Evolutionary conservation across 2,113 vertebrate species (phyloP), one percentile per base, ranked within the genome.

Genomic region (Trochalopteron elliotii): DNA sequence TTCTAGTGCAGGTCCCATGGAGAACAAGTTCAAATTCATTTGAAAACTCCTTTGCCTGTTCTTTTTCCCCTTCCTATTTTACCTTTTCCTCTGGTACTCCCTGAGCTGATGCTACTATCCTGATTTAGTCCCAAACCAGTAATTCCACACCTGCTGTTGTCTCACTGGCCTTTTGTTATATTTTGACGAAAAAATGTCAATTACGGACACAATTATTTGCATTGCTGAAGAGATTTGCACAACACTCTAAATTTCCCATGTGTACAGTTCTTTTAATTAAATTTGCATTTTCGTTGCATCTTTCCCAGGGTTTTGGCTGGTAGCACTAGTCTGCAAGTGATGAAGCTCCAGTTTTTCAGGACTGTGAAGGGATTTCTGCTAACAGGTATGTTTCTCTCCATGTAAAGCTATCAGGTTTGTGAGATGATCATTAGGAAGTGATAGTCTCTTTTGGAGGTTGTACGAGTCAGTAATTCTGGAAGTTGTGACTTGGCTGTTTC

Each of bases 401-500:
- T 18, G 40, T 49, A 52, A 16, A 81, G 11, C 16, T 45, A 13
- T 61, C 30, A 12, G 1, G 85, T 84, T 77, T 78, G 49, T 60
- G 69, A 76, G 74, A 23, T 35, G 37, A 45, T 65, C 49, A 39
- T 64, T 50, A 76, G 74, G 57, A 68, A 56, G n/a, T 3, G 31
- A n/a, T 49, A 45, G 61, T 55, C 30, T 42, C 19, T 85, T 83
- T 27, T 65, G 71, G 74, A 85, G 42, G 70, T 33, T 82, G 31
- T 35, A 28, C 1, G 0, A 60, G 59, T 93, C 53, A 25, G 61
- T 84, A n/a, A 53, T 83, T 92, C 40, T 8, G 10, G 82, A 77
- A 86, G 55, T 35, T 12, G 21, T 90, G 95, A 86, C 79, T 90
- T 69, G 50, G 79, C 55, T 61, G 39, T 97, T 94, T 93, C 76